Evolutionary conservation across 2,797 vertebrate species (phyloP).

Genomic region (Myotis pilosus): DNA sequence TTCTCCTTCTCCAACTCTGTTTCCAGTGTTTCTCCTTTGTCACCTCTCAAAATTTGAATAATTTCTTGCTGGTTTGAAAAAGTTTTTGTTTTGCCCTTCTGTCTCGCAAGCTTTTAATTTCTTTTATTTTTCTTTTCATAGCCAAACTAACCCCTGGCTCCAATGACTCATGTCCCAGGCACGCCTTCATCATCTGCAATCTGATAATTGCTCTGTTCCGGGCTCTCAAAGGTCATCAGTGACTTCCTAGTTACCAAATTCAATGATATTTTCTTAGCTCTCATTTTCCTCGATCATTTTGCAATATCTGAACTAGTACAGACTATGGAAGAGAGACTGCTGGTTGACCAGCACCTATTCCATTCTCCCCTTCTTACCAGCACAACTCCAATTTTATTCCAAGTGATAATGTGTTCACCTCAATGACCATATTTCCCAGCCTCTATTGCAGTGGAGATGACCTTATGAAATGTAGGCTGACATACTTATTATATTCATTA

Average conservation of each 20-base stretch:
- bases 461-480: background rate
- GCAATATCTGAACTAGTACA: background rate
- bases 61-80: background rate
- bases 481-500: background rate
- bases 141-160: background rate
- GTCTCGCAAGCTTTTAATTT: background rate
- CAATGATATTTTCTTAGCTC: background rate
- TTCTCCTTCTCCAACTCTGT: background rate
- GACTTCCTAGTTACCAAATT: background rate
- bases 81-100: background rate
- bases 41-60: background rate
- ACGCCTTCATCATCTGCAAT: background rate
- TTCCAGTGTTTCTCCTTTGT: background rate
- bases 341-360: background rate
- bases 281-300: background rate
- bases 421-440: background rate
- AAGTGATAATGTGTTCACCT: background rate
- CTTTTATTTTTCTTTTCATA: background rate
- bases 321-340: background rate
- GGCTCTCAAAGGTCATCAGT: conserved; percentile 32
- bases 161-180: background rate
- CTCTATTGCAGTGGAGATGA: background rate
- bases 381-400: background rate
- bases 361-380: background rate
- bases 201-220: conserved; percentile 9